Evolutionary conservation across 1,140 invertebrate genomes (phyloP).

Genomic region (Drosophila micromelanica): DNA sequence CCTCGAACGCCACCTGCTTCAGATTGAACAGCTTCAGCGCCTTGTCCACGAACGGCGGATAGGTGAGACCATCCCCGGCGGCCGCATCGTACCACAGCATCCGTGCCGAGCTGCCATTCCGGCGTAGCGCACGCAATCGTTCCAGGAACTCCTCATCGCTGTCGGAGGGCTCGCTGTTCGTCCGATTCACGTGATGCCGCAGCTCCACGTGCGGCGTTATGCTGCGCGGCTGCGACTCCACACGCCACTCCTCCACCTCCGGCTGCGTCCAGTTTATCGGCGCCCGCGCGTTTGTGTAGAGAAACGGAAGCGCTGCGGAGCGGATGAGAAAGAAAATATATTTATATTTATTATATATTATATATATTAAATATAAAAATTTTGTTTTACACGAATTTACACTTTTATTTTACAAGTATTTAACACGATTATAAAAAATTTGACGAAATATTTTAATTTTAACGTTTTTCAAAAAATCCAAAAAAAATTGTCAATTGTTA

Average conservation of each 20-base stretch:
- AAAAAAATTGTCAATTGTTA: no score
- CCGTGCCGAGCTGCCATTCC: constrained; percentile 85
- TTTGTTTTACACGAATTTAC: no score
- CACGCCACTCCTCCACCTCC: constrained; percentile 85
- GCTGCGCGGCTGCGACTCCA: constrained; percentile 85
- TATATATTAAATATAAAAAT: no score
- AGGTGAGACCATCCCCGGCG: constrained; percentile 87
- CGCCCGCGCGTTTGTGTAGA: constrained; percentile 72
- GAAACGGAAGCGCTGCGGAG: constrained; percentile 68
- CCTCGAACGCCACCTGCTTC: constrained; percentile 93
- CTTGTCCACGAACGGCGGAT: constrained; percentile 92
- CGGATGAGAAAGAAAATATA: no score
- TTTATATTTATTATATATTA: no score
- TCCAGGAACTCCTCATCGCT: constrained; percentile 86
- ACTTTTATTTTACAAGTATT: no score
- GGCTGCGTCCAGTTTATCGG: constrained; percentile 86
- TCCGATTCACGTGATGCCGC: constrained; percentile 83
- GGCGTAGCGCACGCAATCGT: constrained; percentile 84
- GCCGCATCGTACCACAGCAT: constrained; percentile 89
- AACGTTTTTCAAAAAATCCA: no score
- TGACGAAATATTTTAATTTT: no score
- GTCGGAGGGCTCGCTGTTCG: constrained; percentile 84
- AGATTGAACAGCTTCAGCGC: constrained; percentile 92
- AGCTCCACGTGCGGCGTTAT: constrained; percentile 85
- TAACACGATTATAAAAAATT: no score